These are phyloP conservation scores for Thysanoteuthis rhombus DNA, from an alignment of 2,888 invertebrate species.

Conservation along the genomic window DNA sequence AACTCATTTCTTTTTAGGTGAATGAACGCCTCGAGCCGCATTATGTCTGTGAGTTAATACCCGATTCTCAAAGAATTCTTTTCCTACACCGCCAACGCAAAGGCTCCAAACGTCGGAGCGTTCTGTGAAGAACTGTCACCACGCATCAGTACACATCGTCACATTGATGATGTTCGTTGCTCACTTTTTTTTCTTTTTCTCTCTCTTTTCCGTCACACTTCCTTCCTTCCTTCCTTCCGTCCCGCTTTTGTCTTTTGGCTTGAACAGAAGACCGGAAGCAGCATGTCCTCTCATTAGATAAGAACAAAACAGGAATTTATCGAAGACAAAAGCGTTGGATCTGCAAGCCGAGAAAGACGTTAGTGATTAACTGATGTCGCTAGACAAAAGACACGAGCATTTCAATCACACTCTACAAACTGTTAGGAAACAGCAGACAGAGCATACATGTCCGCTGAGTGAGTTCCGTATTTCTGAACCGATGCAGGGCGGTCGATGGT, in stretches of 20 bases:
- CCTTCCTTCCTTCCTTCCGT: background rate
- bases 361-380: background rate
- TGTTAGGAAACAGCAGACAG: background rate
- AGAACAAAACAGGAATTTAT: background rate
- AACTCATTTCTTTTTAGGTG: background rate
- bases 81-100: background rate
- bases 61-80: background rate
- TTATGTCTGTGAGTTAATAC: background rate
- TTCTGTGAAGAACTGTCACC: background rate
- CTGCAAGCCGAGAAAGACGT: background rate
- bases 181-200: background rate
- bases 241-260: background rate
- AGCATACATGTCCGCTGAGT: too few relatives aligned
- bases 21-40: background rate
- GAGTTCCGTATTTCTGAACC: too few relatives aligned
- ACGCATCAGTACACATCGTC: background rate
- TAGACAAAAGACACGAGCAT: background rate
- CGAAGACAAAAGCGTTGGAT: background rate
- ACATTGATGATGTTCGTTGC: too few relatives aligned
- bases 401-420: background rate
- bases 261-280: background rate
- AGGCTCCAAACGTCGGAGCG: background rate
- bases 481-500: too few relatives aligned
- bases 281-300: background rate
- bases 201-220: background rate